Conservation (phyloP, 2,113 vertebrate genomes). For the Ivindomyrus marchei region DNA sequence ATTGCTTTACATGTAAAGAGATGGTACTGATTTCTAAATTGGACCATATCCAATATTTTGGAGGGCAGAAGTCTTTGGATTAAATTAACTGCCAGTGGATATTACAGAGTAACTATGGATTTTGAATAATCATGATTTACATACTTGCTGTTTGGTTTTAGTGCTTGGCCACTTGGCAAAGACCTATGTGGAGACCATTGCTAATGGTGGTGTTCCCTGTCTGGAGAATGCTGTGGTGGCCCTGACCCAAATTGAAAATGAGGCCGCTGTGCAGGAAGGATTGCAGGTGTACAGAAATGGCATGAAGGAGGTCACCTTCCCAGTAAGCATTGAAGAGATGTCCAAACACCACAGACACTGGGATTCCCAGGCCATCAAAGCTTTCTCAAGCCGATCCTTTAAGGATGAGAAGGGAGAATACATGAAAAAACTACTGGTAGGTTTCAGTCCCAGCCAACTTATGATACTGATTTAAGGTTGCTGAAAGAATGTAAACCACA, state of each 20-base stretch:
- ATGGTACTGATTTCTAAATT: background rate
- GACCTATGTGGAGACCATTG: conserved; percentile 42
- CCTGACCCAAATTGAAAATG: conserved; percentile 48
- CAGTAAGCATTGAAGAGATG: conserved; percentile 8
- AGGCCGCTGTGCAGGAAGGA: conserved; percentile 34
- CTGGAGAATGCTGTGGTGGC: conserved; percentile 45
- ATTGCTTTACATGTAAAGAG: background rate
- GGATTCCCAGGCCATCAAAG: background rate
- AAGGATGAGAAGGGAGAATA: conserved; percentile 36
- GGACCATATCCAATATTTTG: background rate
- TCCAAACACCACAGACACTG: conserved; percentile 14
- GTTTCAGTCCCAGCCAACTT: background rate
- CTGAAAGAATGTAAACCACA: background rate
- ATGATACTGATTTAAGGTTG: background rate
- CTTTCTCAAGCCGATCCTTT: conserved; percentile 15
- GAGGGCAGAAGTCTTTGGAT: background rate
- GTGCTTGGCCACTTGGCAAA: conserved; percentile 35
- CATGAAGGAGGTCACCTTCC: conserved; percentile 29
- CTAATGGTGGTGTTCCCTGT: conserved; percentile 41
- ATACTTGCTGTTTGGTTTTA: background rate
- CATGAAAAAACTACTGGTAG: conserved; percentile 20
- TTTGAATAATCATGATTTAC: background rate
- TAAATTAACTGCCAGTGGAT: background rate
- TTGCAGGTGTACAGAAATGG: conserved; percentile 31
- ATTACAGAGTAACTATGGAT: background rate